These are phyloP conservation scores for Petaurus breviceps DNA, from an alignment of 2,113 vertebrate species.

Conservation along the genomic window DNA sequence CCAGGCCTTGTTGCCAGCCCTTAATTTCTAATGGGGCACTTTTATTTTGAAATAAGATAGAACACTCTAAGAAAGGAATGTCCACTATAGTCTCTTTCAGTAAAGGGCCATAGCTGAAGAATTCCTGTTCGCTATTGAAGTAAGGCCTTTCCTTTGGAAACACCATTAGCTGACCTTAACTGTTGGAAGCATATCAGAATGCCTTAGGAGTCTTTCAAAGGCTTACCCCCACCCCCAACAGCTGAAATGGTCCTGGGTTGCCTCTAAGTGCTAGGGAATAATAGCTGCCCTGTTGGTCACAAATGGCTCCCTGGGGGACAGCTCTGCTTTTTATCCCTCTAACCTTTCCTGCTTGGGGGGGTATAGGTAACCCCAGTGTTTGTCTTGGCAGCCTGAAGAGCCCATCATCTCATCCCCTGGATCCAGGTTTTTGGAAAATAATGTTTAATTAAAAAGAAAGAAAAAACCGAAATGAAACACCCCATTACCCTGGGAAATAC, in stretches of 20 bases:
- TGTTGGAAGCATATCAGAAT: background rate
- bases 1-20: background rate
- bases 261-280: slow-evolving; percentile 68
- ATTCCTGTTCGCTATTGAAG: slow-evolving; percentile 46
- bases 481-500: slow-evolving; percentile 67
- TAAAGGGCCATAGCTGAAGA: background rate
- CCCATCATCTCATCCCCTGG: slow-evolving; percentile 74
- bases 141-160: background rate
- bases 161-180: slow-evolving; percentile 15
- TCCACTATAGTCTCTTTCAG: slow-evolving; percentile 39
- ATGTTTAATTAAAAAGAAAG: background rate
- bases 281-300: slow-evolving; percentile 68
- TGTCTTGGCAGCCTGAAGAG: slow-evolving; percentile 76
- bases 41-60: slow-evolving; percentile 46
- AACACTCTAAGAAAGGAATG: slow-evolving; percentile 27
- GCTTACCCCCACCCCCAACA: background rate
- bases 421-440: slow-evolving; percentile 68
- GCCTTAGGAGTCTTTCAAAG: slow-evolving; percentile 3
- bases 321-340: slow-evolving; percentile 75
- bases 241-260: slow-evolving; percentile 51
- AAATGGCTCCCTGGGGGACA: slow-evolving; percentile 69
- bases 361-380: slow-evolving; percentile 58
- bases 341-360: slow-evolving; percentile 78
- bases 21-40: background rate
- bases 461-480: slow-evolving; percentile 36